phyloP scores from a whole-genome alignment of 1,140 invertebrate species.

The Polypedilum pembai region DNA sequence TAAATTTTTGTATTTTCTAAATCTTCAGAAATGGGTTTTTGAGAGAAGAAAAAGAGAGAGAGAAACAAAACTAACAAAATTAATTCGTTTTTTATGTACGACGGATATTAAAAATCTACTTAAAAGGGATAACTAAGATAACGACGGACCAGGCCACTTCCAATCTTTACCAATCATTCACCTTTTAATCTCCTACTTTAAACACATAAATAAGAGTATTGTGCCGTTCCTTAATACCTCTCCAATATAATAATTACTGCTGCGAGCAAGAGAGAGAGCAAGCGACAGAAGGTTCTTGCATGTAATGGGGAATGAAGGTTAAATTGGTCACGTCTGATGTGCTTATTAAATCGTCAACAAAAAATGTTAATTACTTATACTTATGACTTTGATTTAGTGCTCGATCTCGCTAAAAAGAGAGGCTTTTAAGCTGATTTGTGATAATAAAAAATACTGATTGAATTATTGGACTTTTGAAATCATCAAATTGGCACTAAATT shows the following conservation, averaged over 20 bases:
- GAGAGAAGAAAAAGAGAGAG: background rate
- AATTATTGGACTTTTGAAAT: background rate
- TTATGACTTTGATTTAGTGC: background rate
- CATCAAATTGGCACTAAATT: background rate
- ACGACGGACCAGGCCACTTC: background rate
- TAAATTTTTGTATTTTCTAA: background rate
- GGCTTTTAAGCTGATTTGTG: background rate
- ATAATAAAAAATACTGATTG: background rate
- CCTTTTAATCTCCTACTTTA: background rate
- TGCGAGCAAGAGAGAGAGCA: too few relatives aligned
- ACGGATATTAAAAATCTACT: conserved; percentile 10
- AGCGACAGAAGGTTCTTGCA: too few relatives aligned
- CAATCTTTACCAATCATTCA: conserved; percentile 15
- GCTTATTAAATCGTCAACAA: conserved; percentile 6
- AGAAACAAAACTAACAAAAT: background rate
- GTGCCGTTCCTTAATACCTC: too few relatives aligned
- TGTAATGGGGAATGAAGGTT: background rate
- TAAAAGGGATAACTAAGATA: conserved; percentile 18
- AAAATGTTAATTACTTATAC: background rate
- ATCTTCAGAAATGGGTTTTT: background rate
- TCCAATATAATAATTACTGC: too few relatives aligned
- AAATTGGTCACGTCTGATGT: conserved; percentile 1
- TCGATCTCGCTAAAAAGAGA: background rate
- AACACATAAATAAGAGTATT: too few relatives aligned
- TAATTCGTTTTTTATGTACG: conserved; percentile 19